Base-by-base conservation (phyloP, 2,113 vertebrate species). In the Hyperopisus bebe region DNA sequence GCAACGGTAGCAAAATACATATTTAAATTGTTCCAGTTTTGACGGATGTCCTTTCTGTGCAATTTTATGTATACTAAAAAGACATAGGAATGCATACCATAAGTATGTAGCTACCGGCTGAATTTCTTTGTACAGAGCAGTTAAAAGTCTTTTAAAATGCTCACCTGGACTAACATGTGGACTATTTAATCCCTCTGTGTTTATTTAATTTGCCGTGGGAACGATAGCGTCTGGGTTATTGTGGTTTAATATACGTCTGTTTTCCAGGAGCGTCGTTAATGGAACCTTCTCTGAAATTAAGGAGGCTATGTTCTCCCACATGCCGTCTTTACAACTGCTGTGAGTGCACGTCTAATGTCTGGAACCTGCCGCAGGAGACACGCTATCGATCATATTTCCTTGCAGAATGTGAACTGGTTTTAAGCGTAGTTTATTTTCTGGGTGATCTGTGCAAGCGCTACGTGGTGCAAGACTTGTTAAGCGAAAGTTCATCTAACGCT, bases 271-370 rank as follows among this genome's bases (percentile, higher is more conserved):
- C 92, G 94, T 99, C 91, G 98, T 99, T 31, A 99, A 99, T 93
- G 98, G 97, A 92, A 99, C 97, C 15, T 99, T 99, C 94, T 95
- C 94, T 0, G 98, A 99, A 95, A 96, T 99, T 92, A 99, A 96
- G 94, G 98, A 99, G 95, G 97, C 97, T 35, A 98, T 99, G 97
- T 99, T 99, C 93, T 93, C 97, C 31, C 98, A 99, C 93, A 95
- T 99, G 94, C 97, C 98, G 86, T 97, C 97, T 86, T 94, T 99
- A 91, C 98, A 99, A 94, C 96, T 99, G 44, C 96, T 99, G 98
- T 99, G 95, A 99, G 98, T 92, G n/a, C 46, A 89, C n/a, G 5
- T 82, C 48, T 48, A 31, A 31, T 24, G 35, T 85, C 10, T 27
- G 10, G 24, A 2, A 86, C 46, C 44, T 51, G 46, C 27, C 39